These are phyloP conservation scores for Lithophane leautieri DNA, from an alignment of 2,888 invertebrate genomes.

Conservation along the genomic window DNA sequence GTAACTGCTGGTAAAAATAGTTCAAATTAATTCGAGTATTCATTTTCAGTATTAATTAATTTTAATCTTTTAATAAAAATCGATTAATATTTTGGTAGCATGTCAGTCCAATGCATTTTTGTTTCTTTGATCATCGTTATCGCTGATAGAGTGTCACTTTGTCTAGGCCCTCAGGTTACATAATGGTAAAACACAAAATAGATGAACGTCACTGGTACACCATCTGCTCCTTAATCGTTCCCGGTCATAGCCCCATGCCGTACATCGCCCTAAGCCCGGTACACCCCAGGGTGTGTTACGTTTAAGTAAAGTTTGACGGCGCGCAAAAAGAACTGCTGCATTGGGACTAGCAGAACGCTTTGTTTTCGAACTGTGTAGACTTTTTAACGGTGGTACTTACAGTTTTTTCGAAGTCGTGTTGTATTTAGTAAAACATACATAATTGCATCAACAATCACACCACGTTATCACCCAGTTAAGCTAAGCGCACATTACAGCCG, in stretches of 20 bases:
- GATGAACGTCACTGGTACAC: too few species aligned
- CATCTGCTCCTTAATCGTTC: neutral
- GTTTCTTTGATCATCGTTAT: too few species aligned
- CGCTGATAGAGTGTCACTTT: too few species aligned
- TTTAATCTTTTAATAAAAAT: too few species aligned
- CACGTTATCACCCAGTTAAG: neutral
- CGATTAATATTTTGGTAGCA: too few species aligned
- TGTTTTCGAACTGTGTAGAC: slow-evolving; percentile 40
- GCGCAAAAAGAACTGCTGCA: slow-evolving; percentile 63
- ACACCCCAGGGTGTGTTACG: slow-evolving; percentile 67
- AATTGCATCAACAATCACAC: neutral
- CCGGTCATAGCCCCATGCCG: neutral
- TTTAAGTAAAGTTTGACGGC: slow-evolving; percentile 68
- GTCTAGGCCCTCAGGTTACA: too few species aligned
- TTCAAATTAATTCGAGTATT: too few species aligned
- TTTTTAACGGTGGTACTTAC: neutral
- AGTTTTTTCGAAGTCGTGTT: neutral
- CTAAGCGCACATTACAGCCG: too few species aligned
- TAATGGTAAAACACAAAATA: too few species aligned
- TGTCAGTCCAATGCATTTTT: too few species aligned
- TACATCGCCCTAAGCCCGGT: slow-evolving; percentile 22
- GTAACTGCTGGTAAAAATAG: too few species aligned
- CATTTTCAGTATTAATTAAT: too few species aligned
- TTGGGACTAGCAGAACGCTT: slow-evolving; percentile 54
- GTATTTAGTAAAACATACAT: neutral